Conservation (phyloP, 53 echinoderm and acorn worm species). For the Arbacia lixula region DNA sequence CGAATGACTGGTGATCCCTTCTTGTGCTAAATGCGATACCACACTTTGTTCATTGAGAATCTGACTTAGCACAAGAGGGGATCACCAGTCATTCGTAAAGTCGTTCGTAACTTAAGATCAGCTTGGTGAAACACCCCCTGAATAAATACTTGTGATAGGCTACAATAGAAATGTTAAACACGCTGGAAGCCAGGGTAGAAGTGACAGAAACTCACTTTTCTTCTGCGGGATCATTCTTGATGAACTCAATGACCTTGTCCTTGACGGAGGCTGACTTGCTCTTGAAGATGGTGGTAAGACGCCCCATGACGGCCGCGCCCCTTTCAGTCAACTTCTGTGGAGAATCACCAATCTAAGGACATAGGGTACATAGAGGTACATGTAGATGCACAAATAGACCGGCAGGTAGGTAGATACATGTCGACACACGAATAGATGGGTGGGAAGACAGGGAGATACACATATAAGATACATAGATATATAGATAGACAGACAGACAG, state of each 20-base stretch:
- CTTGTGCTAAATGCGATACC: too few relatives aligned
- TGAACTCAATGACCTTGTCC: slow-evolving; percentile 90
- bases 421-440: slow-evolving; percentile 1
- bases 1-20: too few relatives aligned
- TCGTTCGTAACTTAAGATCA: too few relatives aligned
- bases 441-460: background rate
- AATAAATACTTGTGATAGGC: too few relatives aligned
- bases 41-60: too few relatives aligned
- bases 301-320: slow-evolving; percentile 92
- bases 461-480: background rate
- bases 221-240: slow-evolving; percentile 87
- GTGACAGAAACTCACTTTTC: slow-evolving; percentile 91
- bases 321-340: slow-evolving; percentile 88
- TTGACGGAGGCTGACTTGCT: slow-evolving; percentile 76
- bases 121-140: too few relatives aligned
- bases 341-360: slow-evolving; percentile 82
- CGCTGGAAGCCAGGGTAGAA: too few relatives aligned
- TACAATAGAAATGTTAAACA: too few relatives aligned
- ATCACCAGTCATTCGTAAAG: too few relatives aligned
- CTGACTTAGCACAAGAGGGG: too few relatives aligned
- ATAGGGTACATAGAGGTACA: background rate
- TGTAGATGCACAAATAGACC: background rate
- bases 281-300: slow-evolving; percentile 86
- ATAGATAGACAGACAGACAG: background rate
- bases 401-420: background rate